Percentiles rank a stretch among this genome's conserved stretches.
These are phyloP conservation scores for Oncopeltus fasciatus DNA, from an alignment of 1,140 invertebrate species.

Conservation along the genomic window DNA sequence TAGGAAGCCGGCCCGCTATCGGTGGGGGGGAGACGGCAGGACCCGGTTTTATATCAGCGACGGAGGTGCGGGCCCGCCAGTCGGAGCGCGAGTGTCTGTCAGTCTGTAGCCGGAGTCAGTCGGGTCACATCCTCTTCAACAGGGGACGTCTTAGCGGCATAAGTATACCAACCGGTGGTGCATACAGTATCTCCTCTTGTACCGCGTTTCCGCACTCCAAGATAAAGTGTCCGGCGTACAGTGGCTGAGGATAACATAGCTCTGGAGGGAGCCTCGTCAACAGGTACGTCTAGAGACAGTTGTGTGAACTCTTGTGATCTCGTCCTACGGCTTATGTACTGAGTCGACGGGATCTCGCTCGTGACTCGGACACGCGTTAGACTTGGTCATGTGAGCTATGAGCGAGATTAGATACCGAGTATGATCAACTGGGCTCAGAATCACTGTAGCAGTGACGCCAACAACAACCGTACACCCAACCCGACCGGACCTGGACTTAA, in stretches of 20 bases:
- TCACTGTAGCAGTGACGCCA: slow-evolving; percentile 19
- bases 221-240: not conserved
- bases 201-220: not conserved
- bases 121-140: not conserved
- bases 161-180: not conserved
- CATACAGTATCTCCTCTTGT: not conserved
- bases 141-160: not conserved
- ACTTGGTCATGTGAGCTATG: not conserved
- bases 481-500: slow-evolving; percentile 5
- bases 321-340: no score
- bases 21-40: slow-evolving; percentile 7
- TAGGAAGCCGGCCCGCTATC: not conserved
- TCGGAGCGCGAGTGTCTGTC: slow-evolving; percentile 3
- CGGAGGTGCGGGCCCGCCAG: slow-evolving; percentile 10
- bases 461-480: slow-evolving; percentile 16
- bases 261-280: not conserved
- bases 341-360: not conserved
- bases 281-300: not conserved
- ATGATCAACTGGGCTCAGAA: slow-evolving; percentile 20
- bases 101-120: not conserved
- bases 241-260: not conserved
- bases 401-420: slow-evolving; percentile 1
- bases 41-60: slow-evolving; percentile 17
- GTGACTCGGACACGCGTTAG: not conserved
- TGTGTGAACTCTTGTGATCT: not conserved